A percentile compares a stretch with the other conserved stretches of the same genome.
Conservation (phyloP, 2,888 invertebrate genomes). For the Hypomecis atomaria region DNA sequence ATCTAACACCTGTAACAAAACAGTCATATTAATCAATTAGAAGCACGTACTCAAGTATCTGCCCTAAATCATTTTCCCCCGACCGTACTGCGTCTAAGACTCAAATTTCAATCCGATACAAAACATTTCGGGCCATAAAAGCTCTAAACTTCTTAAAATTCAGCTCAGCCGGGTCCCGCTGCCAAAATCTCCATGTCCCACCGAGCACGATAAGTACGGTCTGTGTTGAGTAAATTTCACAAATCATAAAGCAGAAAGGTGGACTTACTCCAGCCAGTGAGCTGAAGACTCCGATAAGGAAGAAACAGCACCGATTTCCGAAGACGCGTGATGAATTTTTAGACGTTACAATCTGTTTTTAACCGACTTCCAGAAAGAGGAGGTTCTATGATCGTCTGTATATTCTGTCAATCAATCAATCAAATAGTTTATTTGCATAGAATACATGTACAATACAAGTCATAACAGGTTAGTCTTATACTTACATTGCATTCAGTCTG, state of each 20-base stretch:
- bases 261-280: conserved; percentile 43
- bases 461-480: no score
- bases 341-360: conserved; percentile 5
- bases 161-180: conserved; percentile 24
- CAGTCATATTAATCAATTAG: no score
- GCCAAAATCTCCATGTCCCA: conserved; percentile 31
- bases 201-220: conserved; percentile 42
- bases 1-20: no score
- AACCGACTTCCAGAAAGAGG: no score
- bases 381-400: no score
- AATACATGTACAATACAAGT: no score
- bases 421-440: no score
- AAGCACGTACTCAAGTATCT: no score
- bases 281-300: conserved; percentile 40
- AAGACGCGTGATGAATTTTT: conserved; percentile 18
- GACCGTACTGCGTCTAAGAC: conserved; percentile 1
- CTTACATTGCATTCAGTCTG: no score
- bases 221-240: conserved; percentile 51
- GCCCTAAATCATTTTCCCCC: background rate
- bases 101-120: conserved; percentile 19
- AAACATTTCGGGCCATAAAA: conserved; percentile 17
- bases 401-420: no score
- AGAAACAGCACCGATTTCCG: conserved; percentile 18
- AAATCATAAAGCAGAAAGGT: conserved; percentile 48
- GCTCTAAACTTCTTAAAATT: conserved; percentile 32